Conservation (phyloP, 1,140 invertebrate species). For the Trichogramma pretiosum region DNA sequence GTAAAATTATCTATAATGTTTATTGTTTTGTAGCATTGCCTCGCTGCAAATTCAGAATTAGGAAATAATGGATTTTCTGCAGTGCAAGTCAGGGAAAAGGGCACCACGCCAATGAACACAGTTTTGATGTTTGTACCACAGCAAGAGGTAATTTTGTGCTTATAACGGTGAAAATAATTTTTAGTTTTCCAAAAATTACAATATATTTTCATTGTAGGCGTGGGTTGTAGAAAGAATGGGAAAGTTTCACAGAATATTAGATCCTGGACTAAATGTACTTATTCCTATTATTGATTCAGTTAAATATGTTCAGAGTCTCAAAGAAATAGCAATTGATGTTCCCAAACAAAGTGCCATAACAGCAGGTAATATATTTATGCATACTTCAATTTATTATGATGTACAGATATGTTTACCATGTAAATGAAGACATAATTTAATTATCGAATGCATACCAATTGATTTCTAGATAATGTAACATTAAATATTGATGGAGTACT, state of each 20-base stretch:
- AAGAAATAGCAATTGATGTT: slow-evolving; percentile 99
- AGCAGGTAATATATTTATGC: slow-evolving; percentile 50
- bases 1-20: slow-evolving; percentile 6
- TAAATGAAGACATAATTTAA: no score
- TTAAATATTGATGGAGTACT: slow-evolving; percentile 95
- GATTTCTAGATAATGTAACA: slow-evolving; percentile 80
- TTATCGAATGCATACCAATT: background rate
- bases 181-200: slow-evolving; percentile 5
- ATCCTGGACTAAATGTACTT: slow-evolving; percentile 90
- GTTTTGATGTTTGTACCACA: slow-evolving; percentile 96
- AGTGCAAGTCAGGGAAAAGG: slow-evolving; percentile 47
- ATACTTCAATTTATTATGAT: background rate
- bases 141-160: slow-evolving; percentile 73
- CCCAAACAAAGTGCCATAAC: slow-evolving; percentile 98
- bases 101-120: slow-evolving; percentile 79
- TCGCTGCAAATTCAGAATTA: slow-evolving; percentile 21
- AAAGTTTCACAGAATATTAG: slow-evolving; percentile 84
- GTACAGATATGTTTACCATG: no score
- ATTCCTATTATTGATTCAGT: slow-evolving; percentile 88
- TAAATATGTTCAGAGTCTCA: slow-evolving; percentile 96
- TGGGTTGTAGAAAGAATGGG: slow-evolving; percentile 99
- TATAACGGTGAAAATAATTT: no score
- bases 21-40: slow-evolving; percentile 26
- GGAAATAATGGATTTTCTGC: slow-evolving; percentile 17
- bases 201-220: slow-evolving; percentile 53